These are phyloP conservation scores for Halocaridina rubra DNA, from an alignment of 2,888 invertebrate genomes.

Conservation along the genomic window DNA sequence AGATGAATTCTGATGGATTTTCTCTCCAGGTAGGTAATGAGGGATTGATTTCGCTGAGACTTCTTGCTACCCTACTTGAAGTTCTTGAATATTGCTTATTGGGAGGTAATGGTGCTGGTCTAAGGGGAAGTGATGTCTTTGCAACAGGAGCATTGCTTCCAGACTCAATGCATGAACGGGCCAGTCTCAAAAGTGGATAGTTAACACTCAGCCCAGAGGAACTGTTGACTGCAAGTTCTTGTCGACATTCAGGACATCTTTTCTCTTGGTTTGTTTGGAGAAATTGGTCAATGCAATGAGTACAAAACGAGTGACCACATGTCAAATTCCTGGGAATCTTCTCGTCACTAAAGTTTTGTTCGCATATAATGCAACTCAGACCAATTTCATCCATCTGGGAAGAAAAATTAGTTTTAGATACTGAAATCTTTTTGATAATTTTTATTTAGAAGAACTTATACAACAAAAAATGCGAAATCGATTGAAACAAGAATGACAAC, in stretches of 20 bases:
- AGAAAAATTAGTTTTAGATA: too few relatives aligned
- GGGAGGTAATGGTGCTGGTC: too few relatives aligned
- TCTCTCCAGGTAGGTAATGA: background rate
- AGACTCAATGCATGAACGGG: background rate
- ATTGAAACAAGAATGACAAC: too few relatives aligned
- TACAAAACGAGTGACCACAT: background rate
- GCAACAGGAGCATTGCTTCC: background rate
- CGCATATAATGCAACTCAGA: background rate
- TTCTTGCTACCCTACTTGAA: background rate
- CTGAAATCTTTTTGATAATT: too few relatives aligned
- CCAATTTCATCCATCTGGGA: background rate
- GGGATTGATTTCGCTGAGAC: background rate
- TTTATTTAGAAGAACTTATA: too few relatives aligned
- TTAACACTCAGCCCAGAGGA: background rate
- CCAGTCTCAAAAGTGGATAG: background rate
- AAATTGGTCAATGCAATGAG: background rate
- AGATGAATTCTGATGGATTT: background rate
- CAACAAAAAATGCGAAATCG: too few relatives aligned
- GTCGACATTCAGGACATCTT: background rate
- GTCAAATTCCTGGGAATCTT: background rate
- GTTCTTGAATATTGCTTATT: too few relatives aligned
- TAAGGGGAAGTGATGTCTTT: too few relatives aligned
- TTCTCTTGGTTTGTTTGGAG: background rate
- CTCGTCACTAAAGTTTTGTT: background rate
- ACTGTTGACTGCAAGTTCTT: background rate